phyloP scores from a whole-genome alignment of 2,888 invertebrate genomes.

The Brachyopa scutellaris region DNA sequence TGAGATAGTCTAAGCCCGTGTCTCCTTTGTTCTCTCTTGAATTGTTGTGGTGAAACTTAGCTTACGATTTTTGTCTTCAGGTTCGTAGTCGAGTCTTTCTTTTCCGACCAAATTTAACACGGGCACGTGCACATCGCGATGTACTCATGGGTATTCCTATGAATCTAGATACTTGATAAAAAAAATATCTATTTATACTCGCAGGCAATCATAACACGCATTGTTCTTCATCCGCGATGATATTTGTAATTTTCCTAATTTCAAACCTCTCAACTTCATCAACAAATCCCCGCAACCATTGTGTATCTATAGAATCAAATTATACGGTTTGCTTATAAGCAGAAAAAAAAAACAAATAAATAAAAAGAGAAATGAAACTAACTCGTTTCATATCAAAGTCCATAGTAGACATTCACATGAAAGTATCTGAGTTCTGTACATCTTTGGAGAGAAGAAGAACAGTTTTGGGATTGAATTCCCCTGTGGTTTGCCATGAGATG shows the following conservation, averaged over 20 bases:
- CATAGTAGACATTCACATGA: conserved; percentile 11
- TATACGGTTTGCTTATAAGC: conserved; percentile 41
- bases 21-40: not conserved
- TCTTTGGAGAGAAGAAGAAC: conserved; percentile 34
- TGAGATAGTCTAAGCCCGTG: not conserved
- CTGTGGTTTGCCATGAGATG: conserved; percentile 10
- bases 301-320: conserved; percentile 46
- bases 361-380: not conserved
- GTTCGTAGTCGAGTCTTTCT: too few species aligned
- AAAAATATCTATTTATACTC: too few species aligned
- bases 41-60: not conserved
- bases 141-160: too few species aligned
- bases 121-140: not conserved
- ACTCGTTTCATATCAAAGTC: conserved; percentile 18
- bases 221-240: conserved; percentile 19
- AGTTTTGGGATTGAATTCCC: conserved; percentile 48
- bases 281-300: not conserved
- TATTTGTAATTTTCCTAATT: conserved; percentile 32
- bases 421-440: conserved; percentile 7
- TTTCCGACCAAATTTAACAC: too few species aligned
- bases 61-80: too few species aligned
- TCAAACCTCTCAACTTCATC: conserved; percentile 41
- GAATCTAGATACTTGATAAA: too few species aligned
- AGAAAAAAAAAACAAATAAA: not conserved
- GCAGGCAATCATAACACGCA: not conserved